Base-by-base conservation (phyloP, 2,797 vertebrate genomes). In the Stomatorhinus walkeri region DNA sequence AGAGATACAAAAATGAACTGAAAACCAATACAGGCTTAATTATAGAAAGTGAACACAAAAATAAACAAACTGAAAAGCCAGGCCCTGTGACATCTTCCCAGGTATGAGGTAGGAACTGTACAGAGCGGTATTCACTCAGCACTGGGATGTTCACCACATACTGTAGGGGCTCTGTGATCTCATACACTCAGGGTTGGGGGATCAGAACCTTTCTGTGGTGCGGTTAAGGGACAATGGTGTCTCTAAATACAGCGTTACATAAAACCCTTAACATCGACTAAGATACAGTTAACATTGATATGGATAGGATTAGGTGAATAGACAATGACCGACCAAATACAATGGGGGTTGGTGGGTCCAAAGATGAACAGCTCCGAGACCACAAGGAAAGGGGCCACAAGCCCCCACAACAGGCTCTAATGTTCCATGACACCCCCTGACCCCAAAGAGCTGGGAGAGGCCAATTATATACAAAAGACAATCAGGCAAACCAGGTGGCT, bases 21-120 rank as follows among this genome's bases (percentile, higher is more conserved):
- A 87, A 43, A 59, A 32, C 52, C 54, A 84, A 19, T 90, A 89
- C 48, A 89, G 22, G 51, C 19, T 83, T 84, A 84, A 84, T 84
- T 84, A 84, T 49, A 84, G 79, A 56, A 22, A 84, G 43, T 7
- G 46, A 46, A 83, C 19, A 83, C 79, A 46, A 83, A 49, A 83
- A 76, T 40, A 68, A 32, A 68, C 24, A 83, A 83, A 83, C 9
- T 22, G 19, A 43, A 48, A 83, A n/a, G 79, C 79, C 22, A 48
- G 43, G 43, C 8, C 7, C 19, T 24, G 8, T 49, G 46, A 24
- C 79, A 83, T 83, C 46, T 81, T 81, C 36, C n/a, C 19, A 49
- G 40, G 43, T 83, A 49, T n/a, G 46, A 49, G n/a, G 8, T 0
- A 4, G 79, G 24, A 46, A 46, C 40, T 83, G 79, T 83, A 83